Conservation (phyloP, 2,888 invertebrate genomes). For the Lamellibrachia satsuma region DNA sequence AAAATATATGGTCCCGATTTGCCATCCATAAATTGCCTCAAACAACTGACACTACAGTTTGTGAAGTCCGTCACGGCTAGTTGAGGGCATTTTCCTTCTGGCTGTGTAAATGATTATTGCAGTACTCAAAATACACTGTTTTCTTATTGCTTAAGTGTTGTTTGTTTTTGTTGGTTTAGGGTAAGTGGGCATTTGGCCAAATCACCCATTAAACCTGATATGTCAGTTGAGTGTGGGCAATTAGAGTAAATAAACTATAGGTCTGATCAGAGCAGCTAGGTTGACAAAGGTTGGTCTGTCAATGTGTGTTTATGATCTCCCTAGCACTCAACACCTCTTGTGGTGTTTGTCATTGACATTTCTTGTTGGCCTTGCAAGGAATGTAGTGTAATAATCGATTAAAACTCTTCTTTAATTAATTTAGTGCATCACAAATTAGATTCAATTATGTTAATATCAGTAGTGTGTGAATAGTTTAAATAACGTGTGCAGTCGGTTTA, state of each 20-base stretch:
- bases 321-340: neutral
- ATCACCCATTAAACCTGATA: neutral
- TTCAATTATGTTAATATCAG: too few species aligned
- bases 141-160: neutral
- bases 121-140: neutral
- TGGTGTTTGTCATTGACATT: neutral
- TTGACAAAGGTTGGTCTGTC: neutral
- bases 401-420: too few species aligned
- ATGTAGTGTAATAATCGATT: neutral
- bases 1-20: too few species aligned
- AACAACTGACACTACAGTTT: too few species aligned
- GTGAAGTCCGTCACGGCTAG: too few species aligned
- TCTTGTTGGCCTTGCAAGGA: neutral
- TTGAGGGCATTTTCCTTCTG: too few species aligned
- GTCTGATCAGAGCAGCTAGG: neutral
- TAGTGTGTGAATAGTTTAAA: too few species aligned
- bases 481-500: too few species aligned
- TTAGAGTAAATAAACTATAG: neutral
- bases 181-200: neutral
- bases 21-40: too few species aligned
- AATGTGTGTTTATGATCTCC: neutral
- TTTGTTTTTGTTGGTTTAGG: neutral
- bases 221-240: neutral
- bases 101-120: neutral
- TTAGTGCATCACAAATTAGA: too few species aligned